Percentiles rank a stretch among this genome's conserved stretches.
Conservation (phyloP, 2,888 invertebrate genomes). For the Syrista parreyssii region DNA sequence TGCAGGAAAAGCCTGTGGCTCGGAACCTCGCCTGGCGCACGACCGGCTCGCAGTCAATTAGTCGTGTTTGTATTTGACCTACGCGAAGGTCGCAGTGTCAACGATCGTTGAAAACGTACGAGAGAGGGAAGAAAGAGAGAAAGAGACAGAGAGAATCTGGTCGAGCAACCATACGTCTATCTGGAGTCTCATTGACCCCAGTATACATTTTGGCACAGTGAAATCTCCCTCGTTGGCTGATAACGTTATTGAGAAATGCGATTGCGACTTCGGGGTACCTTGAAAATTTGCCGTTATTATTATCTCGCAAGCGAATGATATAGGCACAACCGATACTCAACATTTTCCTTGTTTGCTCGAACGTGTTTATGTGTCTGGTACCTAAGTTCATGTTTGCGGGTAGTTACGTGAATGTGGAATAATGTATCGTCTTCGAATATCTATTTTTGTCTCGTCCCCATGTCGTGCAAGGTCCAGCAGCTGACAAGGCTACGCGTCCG, state of each 20-base stretch:
- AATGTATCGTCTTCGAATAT: background rate
- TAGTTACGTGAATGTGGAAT: background rate
- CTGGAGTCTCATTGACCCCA: background rate
- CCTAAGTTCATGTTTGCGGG: background rate
- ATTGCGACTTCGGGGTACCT: background rate
- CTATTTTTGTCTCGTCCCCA: background rate
- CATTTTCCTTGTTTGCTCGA: background rate
- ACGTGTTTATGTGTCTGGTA: background rate
- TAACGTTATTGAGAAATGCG: background rate
- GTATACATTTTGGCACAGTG: background rate
- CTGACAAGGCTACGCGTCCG: background rate
- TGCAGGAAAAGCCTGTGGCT: background rate
- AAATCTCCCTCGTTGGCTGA: background rate
- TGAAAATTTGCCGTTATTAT: background rate
- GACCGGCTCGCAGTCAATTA: background rate
- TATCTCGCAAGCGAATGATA: background rate
- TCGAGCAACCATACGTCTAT: background rate
- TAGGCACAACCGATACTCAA: background rate
- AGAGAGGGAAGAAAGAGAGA: background rate
- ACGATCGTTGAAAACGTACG: background rate
- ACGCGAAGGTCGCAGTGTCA: background rate
- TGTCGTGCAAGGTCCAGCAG: background rate
- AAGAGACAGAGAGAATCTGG: background rate
- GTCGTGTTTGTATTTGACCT: background rate
- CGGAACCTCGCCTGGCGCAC: background rate